phyloP scores from a whole-genome alignment of 2,797 vertebrate genomes.

The Acanthiza pusilla region DNA sequence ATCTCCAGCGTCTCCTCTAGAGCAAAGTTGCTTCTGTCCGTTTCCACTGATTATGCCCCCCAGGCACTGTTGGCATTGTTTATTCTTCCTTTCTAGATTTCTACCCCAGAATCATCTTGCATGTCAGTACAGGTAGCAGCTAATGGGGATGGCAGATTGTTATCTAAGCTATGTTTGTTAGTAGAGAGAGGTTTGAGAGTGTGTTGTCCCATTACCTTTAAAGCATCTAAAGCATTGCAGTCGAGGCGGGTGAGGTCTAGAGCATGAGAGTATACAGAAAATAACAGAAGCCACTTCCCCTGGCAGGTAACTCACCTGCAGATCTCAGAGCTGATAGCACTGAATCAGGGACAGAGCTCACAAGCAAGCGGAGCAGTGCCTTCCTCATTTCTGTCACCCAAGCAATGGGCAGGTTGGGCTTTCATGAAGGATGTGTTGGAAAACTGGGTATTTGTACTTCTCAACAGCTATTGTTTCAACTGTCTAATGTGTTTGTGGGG shows the following conservation, averaged over 20 bases:
- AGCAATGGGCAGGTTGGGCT: neutral
- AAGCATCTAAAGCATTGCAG: neutral
- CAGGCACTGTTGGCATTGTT: neutral
- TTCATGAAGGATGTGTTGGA: neutral
- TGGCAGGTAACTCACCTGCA: neutral
- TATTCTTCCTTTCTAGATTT: neutral
- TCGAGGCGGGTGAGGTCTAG: neutral
- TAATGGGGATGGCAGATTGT: neutral
- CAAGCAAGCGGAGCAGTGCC: neutral
- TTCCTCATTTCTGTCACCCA: neutral
- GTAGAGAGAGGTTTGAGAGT: neutral
- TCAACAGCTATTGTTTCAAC: neutral
- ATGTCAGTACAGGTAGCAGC: neutral
- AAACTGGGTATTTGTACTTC: neutral
- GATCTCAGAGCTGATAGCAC: neutral
- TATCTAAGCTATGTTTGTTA: neutral
- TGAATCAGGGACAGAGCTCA: neutral
- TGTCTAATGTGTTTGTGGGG: neutral
- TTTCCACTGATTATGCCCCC: neutral
- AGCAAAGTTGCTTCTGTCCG: neutral
- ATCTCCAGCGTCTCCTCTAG: neutral
- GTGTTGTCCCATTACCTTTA: neutral
- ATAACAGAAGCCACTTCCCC: neutral
- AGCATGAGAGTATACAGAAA: neutral
- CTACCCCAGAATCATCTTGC: neutral